Conservation (phyloP, 2,797 vertebrate species). For the Coranthus polyacanthus region DNA sequence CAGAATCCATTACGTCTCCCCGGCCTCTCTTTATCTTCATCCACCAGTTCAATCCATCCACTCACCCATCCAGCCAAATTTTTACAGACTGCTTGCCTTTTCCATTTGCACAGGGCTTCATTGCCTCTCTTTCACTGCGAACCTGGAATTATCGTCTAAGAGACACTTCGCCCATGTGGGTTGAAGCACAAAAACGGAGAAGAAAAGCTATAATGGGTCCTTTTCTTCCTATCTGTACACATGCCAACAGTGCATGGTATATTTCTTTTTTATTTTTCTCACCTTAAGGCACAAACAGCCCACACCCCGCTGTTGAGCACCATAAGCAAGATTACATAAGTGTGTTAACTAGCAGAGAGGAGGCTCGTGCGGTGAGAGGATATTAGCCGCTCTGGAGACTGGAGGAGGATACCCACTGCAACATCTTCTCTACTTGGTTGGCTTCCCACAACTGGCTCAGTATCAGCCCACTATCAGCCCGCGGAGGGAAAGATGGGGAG, state of each 20-base stretch:
- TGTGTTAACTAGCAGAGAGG: conserved; percentile 62
- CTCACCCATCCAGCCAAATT: conserved; percentile 60
- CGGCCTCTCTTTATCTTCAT: conserved; percentile 65
- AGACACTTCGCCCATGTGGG: conserved; percentile 33
- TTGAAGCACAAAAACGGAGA: conserved; percentile 23
- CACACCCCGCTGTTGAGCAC: conserved; percentile 68
- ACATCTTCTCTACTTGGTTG: conserved; percentile 64
- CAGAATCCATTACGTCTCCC: conserved; percentile 67
- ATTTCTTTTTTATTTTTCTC: conserved; percentile 64
- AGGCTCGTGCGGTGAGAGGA: conserved; percentile 62
- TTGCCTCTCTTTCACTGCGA: conserved; percentile 22
- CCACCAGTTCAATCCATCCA: conserved; percentile 57
- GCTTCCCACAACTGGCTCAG: conserved; percentile 67
- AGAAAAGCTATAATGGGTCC: conserved; percentile 38
- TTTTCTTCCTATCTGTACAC: conserved; percentile 32
- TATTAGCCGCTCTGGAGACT: conserved; percentile 67
- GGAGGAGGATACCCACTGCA: conserved; percentile 72
- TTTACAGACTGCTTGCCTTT: conserved; percentile 50
- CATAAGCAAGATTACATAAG: conserved; percentile 75
- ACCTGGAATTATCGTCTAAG: conserved; percentile 44
- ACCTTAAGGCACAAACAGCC: conserved; percentile 75
- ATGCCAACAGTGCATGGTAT: conserved; percentile 47
- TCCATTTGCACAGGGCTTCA: conserved; percentile 34
- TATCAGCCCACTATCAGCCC: conserved; percentile 72
- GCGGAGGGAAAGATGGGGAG: conserved; percentile 53